A percentile compares a stretch with the other conserved stretches of the same genome.
phyloP scores from a whole-genome alignment of 2,797 vertebrate species.

The Anguilla anguilla region DNA sequence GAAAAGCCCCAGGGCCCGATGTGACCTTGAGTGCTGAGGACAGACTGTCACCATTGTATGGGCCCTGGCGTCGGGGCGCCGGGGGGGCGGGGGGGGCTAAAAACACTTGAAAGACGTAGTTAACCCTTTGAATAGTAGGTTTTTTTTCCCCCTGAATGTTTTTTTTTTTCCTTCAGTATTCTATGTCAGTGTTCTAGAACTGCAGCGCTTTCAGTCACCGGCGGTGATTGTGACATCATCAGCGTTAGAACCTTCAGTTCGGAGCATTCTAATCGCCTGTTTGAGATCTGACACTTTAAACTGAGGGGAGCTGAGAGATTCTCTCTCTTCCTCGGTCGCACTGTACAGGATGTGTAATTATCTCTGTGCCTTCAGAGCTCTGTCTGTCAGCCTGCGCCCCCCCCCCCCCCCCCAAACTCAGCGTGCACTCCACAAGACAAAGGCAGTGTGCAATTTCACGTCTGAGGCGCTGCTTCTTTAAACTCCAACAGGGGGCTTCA shows the following conservation, averaged over 20 bases:
- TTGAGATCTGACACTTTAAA: constrained; percentile 14
- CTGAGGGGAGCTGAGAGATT: constrained; percentile 31
- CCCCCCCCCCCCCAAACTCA: neutral
- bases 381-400: constrained; percentile 45
- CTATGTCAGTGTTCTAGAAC: too few species aligned
- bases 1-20: neutral
- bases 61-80: neutral
- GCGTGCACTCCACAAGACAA: neutral
- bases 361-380: constrained; percentile 30
- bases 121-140: constrained; percentile 19
- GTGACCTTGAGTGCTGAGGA: constrained; percentile 8
- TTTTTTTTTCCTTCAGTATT: too few species aligned
- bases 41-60: neutral
- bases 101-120: constrained; percentile 61
- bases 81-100: constrained; percentile 38
- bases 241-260: too few species aligned
- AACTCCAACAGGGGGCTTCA: neutral
- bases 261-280: too few species aligned
- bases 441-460: neutral
- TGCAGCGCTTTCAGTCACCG: too few species aligned
- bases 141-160: too few species aligned
- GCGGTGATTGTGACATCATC: too few species aligned
- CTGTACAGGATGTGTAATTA: constrained; percentile 9
- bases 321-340: constrained; percentile 13
- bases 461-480: neutral